Base-by-base conservation (phyloP, 23 tunicate species). In the Styela clava region DNA sequence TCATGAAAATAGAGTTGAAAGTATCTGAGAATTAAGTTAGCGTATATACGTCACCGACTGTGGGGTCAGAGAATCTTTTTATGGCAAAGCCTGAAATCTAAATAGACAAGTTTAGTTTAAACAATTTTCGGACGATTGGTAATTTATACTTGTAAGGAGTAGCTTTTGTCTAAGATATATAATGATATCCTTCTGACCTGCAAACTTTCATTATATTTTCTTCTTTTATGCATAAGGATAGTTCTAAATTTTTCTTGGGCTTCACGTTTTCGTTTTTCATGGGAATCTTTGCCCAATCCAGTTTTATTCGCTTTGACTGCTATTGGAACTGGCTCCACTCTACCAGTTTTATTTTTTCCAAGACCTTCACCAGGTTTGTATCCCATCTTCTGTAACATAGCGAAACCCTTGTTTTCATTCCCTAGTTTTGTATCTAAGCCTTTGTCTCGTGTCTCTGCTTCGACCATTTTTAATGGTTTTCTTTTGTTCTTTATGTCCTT, bases 341-440 rank as follows among this genome's bases (percentile, higher is more conserved):
- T 84, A 2, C 98, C 98, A 19, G 81, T 73, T n/a, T 87, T 87
- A 25, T 69, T 81, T 56, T 85, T 88, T 31, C 98, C 98, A 24
- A 93, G 64, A 28, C 98, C 98, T 51, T 93, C 84, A 0, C 98
- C 98, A 1, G 73, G 33, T 70, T 84, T 88, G 81, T 93, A 93
- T 5, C 98, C 98, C 98, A 93, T 93, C 84, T 87, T 93, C 33
- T 74, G 83, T 86, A 93, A 78, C 83, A 93, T 27, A 74, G 91
- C 90, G 69, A 93, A 93, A 37, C 98, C 98, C 16, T 74, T 79
- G 78, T 93, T 93, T 61, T 93, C 89, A 19, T 74, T 20, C 52
- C 79, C 62, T 26, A 93, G 33, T 20, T 71, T 82, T 7, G 98
- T 93, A 0, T 85, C 67, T 3, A 93, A 56, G 2, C 98, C 98